Percentiles rank a stretch among this genome's conserved stretches.
These are phyloP conservation scores for Geotrypetes seraphini DNA, from an alignment of 2,797 vertebrate genomes.

Conservation along the genomic window DNA sequence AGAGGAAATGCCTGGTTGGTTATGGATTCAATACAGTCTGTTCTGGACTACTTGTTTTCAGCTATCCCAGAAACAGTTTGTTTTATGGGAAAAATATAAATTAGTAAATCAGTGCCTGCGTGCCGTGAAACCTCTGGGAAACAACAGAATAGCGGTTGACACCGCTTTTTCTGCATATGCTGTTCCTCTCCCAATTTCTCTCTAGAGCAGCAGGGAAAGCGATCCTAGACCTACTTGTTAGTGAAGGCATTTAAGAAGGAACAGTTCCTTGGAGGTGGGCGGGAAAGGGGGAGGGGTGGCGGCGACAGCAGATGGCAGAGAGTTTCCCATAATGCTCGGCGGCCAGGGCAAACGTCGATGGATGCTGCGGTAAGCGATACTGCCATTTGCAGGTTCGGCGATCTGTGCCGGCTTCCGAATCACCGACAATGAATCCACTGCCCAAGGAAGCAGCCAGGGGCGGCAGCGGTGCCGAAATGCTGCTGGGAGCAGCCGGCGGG, in stretches of 20 bases:
- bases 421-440: constrained; percentile 20
- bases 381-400: constrained; percentile 52
- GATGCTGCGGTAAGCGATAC: constrained; percentile 52
- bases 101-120: too few relatives aligned
- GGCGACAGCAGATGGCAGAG: constrained; percentile 30
- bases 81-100: too few relatives aligned
- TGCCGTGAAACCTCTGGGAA: too few relatives aligned
- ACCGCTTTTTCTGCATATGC: too few relatives aligned
- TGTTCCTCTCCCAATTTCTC: too few relatives aligned
- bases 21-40: too few relatives aligned
- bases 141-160: too few relatives aligned
- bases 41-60: too few relatives aligned
- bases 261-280: constrained; percentile 18
- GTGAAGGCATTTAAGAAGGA: too few relatives aligned
- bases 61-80: too few relatives aligned
- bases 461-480: constrained; percentile 41
- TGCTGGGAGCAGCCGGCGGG: constrained; percentile 56
- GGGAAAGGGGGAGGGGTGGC: constrained; percentile 29
- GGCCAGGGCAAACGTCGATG: constrained; percentile 53
- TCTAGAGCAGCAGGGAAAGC: too few relatives aligned
- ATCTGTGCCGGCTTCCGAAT: constrained; percentile 14
- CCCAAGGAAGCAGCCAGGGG: constrained; percentile 34
- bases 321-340: constrained; percentile 65
- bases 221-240: too few relatives aligned
- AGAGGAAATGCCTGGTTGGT: constrained; percentile 1